A percentile compares a stretch with the other conserved stretches of the same genome.
phyloP scores from a whole-genome alignment of 2,888 invertebrate genomes.

The Dione juno region DNA sequence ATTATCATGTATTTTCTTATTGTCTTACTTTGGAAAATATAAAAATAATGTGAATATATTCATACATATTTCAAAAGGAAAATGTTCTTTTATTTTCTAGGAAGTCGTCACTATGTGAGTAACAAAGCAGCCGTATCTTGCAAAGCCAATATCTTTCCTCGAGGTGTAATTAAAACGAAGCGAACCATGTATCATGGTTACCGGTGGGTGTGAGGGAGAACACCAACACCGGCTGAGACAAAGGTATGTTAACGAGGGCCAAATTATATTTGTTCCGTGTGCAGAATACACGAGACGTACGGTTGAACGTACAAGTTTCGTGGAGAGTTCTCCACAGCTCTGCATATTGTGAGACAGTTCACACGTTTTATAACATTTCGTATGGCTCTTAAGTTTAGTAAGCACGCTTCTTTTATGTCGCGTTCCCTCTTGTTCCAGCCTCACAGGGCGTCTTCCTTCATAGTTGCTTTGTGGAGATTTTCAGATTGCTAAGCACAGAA shows the following conservation, averaged over 20 bases:
- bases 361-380: slow-evolving; percentile 43
- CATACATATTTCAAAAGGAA: not conserved
- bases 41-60: not conserved
- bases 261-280: slow-evolving; percentile 69
- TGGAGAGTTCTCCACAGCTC: slow-evolving; percentile 36
- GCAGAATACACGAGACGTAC: slow-evolving; percentile 57
- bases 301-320: slow-evolving; percentile 48
- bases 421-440: slow-evolving; percentile 39
- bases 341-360: slow-evolving; percentile 36
- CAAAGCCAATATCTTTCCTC: slow-evolving; percentile 61
- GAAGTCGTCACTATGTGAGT: slow-evolving; percentile 39
- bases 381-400: slow-evolving; percentile 40
- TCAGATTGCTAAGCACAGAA: slow-evolving; percentile 31
- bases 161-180: slow-evolving; percentile 70
- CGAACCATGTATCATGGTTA: slow-evolving; percentile 59
- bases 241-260: slow-evolving; percentile 61
- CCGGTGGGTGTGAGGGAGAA: slow-evolving; percentile 51
- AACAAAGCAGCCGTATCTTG: slow-evolving; percentile 43
- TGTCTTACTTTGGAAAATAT: not conserved
- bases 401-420: slow-evolving; percentile 41
- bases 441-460: slow-evolving; percentile 36
- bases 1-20: not conserved
- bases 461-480: slow-evolving; percentile 36
- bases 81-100: slow-evolving; percentile 11
- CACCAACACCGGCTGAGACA: slow-evolving; percentile 40